These are phyloP conservation scores for Falcaria lacertinaria DNA, from an alignment of 2,888 invertebrate species.

Conservation along the genomic window DNA sequence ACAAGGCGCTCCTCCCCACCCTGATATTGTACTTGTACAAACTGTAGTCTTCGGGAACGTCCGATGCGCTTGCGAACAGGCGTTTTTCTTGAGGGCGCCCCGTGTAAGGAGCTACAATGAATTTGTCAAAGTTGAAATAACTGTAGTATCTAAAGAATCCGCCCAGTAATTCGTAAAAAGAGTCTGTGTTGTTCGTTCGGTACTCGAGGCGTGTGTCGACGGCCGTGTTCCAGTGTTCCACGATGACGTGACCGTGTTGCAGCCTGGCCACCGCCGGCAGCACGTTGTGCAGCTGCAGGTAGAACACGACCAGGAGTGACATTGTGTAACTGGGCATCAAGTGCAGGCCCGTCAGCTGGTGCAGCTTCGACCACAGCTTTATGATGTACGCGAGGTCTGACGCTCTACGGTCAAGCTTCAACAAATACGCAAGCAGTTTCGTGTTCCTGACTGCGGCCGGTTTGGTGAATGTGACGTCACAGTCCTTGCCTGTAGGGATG, in stretches of 20 bases:
- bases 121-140: conserved; percentile 15
- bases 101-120: conserved; percentile 22
- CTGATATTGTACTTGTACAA: conserved; percentile 16
- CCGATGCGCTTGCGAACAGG: not conserved
- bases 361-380: conserved; percentile 17
- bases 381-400: conserved; percentile 12
- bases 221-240: not conserved
- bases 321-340: not conserved
- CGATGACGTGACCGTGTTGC: not conserved
- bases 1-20: conserved; percentile 1
- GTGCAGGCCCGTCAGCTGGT: not conserved
- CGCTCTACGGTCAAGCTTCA: conserved; percentile 13
- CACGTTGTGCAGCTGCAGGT: conserved; percentile 7
- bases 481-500: conserved; percentile 4
- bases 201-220: not conserved
- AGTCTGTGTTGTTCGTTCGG: conserved; percentile 4
- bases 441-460: not conserved
- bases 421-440: conserved; percentile 13
- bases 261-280: conserved; percentile 1
- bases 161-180: conserved; percentile 16
- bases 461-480: conserved; percentile 13
- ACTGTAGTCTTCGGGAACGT: conserved; percentile 9
- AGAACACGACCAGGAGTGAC: conserved; percentile 3
- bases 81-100: conserved; percentile 14
- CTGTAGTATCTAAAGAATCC: conserved; percentile 23